Base-by-base conservation (phyloP, 2,888 invertebrate species). In the Microctonus brassicae region DNA sequence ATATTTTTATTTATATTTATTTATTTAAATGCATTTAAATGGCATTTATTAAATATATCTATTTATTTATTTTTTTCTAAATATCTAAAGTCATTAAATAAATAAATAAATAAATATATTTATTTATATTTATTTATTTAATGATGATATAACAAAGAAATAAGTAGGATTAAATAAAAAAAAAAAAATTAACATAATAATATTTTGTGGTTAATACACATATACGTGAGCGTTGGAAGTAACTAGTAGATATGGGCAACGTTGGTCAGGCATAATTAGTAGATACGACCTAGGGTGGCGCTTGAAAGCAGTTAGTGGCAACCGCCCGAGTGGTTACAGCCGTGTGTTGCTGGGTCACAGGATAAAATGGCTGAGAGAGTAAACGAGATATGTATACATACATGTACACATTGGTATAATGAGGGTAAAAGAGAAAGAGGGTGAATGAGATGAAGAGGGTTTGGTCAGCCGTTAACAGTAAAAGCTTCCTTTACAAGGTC, bases 251-350 rank as follows among this genome's bases (percentile, higher is more conserved):
- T 73, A 72, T 55, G 61, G 72, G 66, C 73, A 69, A 73, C 73
- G 69, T 73, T 73, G 70, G 74, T 70, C 66, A 63, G 71, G 71
- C 69, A 71, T 73, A 74, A 76, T 76, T 76, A 76, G 73, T 60
- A 55, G 69, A 67, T 52, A 52, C 58, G 70, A 52, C 70, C 64
- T 20, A 2, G n/a, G 42, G 71, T 61, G 53, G 42, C 57, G 70
- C 57, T 62, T 47, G 58, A 58, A 22, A 39, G 55, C 61, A 58
- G 57, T 66, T 53, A 73, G 70, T 55, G 60, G 55, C 33, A 52
- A 52, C 47, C 42, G 52, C 33, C 20, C 29, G 52, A 42, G 62
- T 62, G 34, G n/a, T 36, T 62, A 62, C 62, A 26, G 24, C 22
- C 39, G 20, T 17, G 39, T 62, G 42, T n/a, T 39, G 24, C 42